Conservation (phyloP, 1,140 invertebrate species). For the Neodiprion lecontei region DNA sequence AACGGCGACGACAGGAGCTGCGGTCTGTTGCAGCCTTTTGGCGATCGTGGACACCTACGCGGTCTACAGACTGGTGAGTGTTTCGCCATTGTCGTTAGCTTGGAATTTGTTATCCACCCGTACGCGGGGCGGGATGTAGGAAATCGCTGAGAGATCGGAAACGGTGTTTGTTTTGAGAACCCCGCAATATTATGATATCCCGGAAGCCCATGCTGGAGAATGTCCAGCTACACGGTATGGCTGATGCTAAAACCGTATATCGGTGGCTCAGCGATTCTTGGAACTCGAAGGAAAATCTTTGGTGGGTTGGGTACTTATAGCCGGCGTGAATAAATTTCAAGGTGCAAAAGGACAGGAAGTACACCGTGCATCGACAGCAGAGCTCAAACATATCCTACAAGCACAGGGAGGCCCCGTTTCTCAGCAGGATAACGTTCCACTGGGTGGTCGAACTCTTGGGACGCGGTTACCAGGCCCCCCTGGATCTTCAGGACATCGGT, state of each 20-base stretch:
- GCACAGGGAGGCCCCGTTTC: slow-evolving; percentile 34
- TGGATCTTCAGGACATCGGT: slow-evolving; percentile 76
- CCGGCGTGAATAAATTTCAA: slow-evolving; percentile 9
- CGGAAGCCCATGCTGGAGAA: background rate
- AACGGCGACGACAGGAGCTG: slow-evolving; percentile 29
- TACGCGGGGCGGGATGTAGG: too few relatives aligned
- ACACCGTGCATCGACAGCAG: slow-evolving; percentile 26
- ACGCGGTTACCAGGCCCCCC: slow-evolving; percentile 69
- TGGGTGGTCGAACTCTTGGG: slow-evolving; percentile 76
- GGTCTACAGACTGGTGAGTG: slow-evolving; percentile 41
- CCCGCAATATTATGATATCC: too few relatives aligned
- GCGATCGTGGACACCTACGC: slow-evolving; percentile 42
- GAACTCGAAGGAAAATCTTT: too few relatives aligned
- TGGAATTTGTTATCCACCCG: too few relatives aligned
- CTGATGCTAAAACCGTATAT: too few relatives aligned
- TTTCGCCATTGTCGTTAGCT: too few relatives aligned
- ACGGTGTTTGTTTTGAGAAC: too few relatives aligned
- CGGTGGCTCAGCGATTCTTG: too few relatives aligned
- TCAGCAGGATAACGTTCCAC: slow-evolving; percentile 73
- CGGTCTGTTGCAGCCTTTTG: slow-evolving; percentile 31
- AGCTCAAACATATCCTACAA: slow-evolving; percentile 33
- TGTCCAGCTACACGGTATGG: background rate
- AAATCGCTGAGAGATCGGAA: too few relatives aligned
- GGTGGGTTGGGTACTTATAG: too few relatives aligned
- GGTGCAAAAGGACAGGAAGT: slow-evolving; percentile 36